Base-by-base conservation (phyloP, 1,140 invertebrate species). In the Papilio helenus region DNA sequence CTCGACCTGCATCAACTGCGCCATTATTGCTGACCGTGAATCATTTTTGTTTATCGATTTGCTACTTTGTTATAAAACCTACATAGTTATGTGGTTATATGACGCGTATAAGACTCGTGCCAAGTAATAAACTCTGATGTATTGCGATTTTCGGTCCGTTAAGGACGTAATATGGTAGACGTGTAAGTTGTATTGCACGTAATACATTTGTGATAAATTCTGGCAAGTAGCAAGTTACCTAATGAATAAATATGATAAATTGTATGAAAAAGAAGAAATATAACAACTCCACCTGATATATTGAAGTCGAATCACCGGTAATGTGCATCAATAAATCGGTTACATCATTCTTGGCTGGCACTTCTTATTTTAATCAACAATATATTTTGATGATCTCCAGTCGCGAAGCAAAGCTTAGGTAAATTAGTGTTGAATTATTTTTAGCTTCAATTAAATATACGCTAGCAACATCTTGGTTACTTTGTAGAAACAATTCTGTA, bases 1-100 rank as follows among this genome's bases (percentile, higher is more conserved):
- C 82, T 87, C 86, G 82, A 86, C 84, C 86, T 85, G 85, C 83
- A 86, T 84, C 84, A 86, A 85, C 76, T 77, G 76, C 76, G 76
- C 76, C 76, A 65, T 77, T 77, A 77, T 77, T 77, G 39, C 51
- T 34, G 76, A 29, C 76, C 76, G 76, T 77, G 76, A 77, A 77
- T 77, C 76, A 77, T 77, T 77, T 74, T 77, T 77, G 76, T 77
- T 77, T 77, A 77, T 77, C 76, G 76, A 61, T 77, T 77, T 39
- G 55, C 34, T 77, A 77, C 76, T 77, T 77, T 61, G 55, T 77
- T 77, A 77, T 77, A 65, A 23, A 77, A 77, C 26, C 16, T 51
- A 51, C 34, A 55, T 34, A 34, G 34, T 39, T 77, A 65, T 34
- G 12, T 65, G 20, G 18, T 10, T 77, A 58, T 39, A 77, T 77